Conservation (phyloP, 2,888 invertebrate genomes). For the Platynereis dumerilii region DNA sequence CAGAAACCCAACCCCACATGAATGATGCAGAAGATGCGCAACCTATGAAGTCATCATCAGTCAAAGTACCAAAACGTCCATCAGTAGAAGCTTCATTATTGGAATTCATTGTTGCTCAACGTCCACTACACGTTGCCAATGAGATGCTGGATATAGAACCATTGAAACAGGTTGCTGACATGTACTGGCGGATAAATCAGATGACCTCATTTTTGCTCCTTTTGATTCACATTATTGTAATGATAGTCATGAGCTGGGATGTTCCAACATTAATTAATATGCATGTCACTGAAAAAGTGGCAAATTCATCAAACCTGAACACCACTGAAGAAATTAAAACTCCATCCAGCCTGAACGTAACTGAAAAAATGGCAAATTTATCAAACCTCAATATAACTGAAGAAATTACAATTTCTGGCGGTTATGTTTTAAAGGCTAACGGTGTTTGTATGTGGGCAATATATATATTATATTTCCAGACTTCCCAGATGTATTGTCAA, state of each 20-base stretch:
- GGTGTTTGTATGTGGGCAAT: conserved; percentile 38
- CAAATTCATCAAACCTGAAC: not conserved
- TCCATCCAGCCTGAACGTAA: too few species aligned
- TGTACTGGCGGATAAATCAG: conserved; percentile 50
- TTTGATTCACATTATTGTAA: conserved; percentile 54
- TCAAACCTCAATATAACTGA: too few species aligned
- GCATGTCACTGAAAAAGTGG: not conserved
- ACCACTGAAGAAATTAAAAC: not conserved
- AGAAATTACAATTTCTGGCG: too few species aligned
- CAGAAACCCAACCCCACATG: too few species aligned
- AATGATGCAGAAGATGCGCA: too few species aligned
- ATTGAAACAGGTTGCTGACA: conserved; percentile 47
- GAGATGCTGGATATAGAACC: not conserved
- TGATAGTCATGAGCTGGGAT: conserved; percentile 47
- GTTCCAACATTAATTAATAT: conserved; percentile 17
- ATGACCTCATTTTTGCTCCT: conserved; percentile 50
- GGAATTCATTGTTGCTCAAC: not conserved
- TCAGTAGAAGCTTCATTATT: too few species aligned
- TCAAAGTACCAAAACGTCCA: too few species aligned
- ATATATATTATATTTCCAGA: conserved; percentile 29
- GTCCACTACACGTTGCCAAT: not conserved
- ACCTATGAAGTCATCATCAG: too few species aligned
- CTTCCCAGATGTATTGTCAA: conserved; percentile 31
- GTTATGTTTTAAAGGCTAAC: too few species aligned
- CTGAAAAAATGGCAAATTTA: too few species aligned